Evolutionary conservation across 2,113 vertebrate species (phyloP).

Genomic region (Gobius niger): DNA sequence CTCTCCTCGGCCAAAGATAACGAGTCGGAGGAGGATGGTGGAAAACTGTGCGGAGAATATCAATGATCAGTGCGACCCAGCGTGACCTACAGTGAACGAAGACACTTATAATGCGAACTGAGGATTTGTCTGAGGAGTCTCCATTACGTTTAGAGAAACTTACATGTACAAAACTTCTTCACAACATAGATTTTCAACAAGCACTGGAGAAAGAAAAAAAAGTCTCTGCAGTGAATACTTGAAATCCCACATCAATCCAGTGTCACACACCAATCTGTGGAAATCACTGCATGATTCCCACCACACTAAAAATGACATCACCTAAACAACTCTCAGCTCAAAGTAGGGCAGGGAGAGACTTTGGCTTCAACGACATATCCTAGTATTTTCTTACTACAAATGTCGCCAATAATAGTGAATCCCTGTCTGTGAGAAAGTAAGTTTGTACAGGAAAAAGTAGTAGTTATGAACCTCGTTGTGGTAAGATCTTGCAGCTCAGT

Average conservation of each 20-base stretch:
- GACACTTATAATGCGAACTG: conserved; percentile 21
- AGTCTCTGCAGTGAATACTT: neutral
- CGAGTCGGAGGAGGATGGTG: conserved; percentile 28
- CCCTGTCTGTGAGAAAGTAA: too few species aligned
- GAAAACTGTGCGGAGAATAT: conserved; percentile 35
- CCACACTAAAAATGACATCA: neutral
- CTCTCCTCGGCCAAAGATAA: conserved; percentile 65
- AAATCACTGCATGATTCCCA: neutral
- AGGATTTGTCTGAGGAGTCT: conserved; percentile 17
- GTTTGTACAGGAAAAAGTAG: too few species aligned
- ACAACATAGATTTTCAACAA: neutral
- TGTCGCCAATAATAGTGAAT: too few species aligned
- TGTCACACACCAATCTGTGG: neutral
- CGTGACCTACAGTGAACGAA: conserved; percentile 11
- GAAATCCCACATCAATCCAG: conserved; percentile 1
- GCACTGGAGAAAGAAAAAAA: neutral
- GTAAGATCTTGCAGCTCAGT: too few species aligned
- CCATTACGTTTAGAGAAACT: conserved; percentile 12
- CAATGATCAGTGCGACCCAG: conserved; percentile 19
- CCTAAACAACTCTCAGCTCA: neutral
- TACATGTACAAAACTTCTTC: neutral
- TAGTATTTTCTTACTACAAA: too few species aligned
- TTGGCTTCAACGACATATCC: neutral
- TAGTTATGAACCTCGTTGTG: too few species aligned
- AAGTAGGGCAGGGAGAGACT: neutral